Evolutionary conservation across 2,888 invertebrate genomes (phyloP).

Genomic region (Trissoscelio sp.): DNA sequence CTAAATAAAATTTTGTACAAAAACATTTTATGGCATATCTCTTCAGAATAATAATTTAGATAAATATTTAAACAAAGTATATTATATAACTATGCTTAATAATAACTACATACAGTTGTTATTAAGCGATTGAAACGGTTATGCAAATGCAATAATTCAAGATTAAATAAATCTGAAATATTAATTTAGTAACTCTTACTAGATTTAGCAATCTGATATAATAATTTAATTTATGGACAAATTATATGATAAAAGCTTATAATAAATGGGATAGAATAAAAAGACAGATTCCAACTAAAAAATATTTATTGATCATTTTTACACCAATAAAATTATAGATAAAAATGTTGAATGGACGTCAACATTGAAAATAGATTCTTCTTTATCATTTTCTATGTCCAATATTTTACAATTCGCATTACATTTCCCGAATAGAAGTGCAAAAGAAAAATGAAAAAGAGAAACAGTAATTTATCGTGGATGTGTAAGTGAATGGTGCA

Average conservation of each 20-base stretch:
- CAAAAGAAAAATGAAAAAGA: neutral
- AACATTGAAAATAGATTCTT: neutral
- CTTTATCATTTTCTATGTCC: neutral
- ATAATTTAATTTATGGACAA: too few relatives aligned
- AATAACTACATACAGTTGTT: neutral
- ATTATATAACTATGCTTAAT: neutral
- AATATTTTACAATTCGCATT: neutral
- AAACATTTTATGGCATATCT: too few relatives aligned
- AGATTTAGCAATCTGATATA: too few relatives aligned
- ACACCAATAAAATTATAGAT: too few relatives aligned
- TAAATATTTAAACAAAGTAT: neutral
- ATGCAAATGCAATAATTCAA: too few relatives aligned
- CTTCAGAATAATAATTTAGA: neutral
- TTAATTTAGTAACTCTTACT: too few relatives aligned
- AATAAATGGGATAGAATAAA: too few relatives aligned
- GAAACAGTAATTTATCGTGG: constrained; percentile 20
- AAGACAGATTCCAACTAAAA: too few relatives aligned
- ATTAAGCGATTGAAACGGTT: neutral
- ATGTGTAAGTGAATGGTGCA: constrained; percentile 34
- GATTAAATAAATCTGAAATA: too few relatives aligned
- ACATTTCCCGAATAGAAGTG: constrained; percentile 9
- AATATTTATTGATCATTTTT: neutral
- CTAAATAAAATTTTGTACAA: neutral
- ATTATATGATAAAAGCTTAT: too few relatives aligned
- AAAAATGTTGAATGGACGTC: too few relatives aligned